phyloP scores from a whole-genome alignment of 1,140 invertebrate genomes.

The Bombus confusus region DNA sequence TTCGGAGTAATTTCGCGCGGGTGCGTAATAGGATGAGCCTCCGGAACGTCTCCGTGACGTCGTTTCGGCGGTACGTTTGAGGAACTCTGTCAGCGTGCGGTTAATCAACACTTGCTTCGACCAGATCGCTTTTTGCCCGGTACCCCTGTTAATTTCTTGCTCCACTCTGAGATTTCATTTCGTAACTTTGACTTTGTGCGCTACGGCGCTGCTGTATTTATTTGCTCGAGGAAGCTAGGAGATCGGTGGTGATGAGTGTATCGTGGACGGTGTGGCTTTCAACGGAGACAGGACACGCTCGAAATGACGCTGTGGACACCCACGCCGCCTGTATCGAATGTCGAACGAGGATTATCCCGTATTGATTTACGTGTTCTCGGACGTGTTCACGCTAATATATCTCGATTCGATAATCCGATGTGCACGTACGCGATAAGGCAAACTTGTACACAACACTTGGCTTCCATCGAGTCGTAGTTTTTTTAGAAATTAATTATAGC shows the following conservation, averaged over 20 bases:
- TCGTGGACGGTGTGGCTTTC: not conserved
- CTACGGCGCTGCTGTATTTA: too few relatives aligned
- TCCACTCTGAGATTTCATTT: slow-evolving; percentile 56
- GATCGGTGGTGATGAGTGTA: not conserved
- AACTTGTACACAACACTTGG: too few relatives aligned
- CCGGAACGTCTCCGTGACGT: not conserved
- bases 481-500: too few relatives aligned
- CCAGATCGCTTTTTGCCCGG: slow-evolving; percentile 48
- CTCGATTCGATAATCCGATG: not conserved
- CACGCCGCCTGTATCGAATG: slow-evolving; percentile 54
- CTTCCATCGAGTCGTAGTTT: too few relatives aligned
- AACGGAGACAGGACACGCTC: not conserved
- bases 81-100: slow-evolving; percentile 1
- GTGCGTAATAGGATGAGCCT: not conserved
- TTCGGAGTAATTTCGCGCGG: not conserved
- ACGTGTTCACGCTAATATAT: not conserved
- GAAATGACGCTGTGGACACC: slow-evolving; percentile 31
- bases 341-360: slow-evolving; percentile 48
- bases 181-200: not conserved
- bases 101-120: slow-evolving; percentile 59
- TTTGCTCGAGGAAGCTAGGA: not conserved
- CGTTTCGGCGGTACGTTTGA: not conserved
- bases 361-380: slow-evolving; percentile 68
- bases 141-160: slow-evolving; percentile 51
- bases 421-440: too few relatives aligned